A percentile compares a stretch with the other conserved stretches of the same genome.
These are phyloP conservation scores for Nymphalis c-album DNA, from an alignment of 2,888 invertebrate species.

Conservation along the genomic window DNA sequence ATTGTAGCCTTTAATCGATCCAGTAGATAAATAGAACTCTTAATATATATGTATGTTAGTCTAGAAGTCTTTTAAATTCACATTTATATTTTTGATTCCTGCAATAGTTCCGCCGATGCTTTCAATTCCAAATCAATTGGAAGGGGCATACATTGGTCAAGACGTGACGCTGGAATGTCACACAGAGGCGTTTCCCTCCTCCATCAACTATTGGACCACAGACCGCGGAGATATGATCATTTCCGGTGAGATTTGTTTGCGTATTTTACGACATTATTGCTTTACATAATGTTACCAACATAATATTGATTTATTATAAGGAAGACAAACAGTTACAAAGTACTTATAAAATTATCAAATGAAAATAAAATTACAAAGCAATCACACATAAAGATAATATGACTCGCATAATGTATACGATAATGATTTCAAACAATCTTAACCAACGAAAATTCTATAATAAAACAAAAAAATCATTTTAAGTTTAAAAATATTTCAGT, in stretches of 20 bases:
- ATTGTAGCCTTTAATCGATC: too few relatives aligned
- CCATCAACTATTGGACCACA: slow-evolving; percentile 97
- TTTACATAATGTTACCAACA: not conserved
- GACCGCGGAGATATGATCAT: slow-evolving; percentile 95
- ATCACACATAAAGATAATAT: too few relatives aligned
- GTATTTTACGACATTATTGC: slow-evolving; percentile 17
- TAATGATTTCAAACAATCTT: too few relatives aligned
- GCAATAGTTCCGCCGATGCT: slow-evolving; percentile 94
- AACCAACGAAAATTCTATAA: too few relatives aligned
- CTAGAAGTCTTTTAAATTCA: not conserved
- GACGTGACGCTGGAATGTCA: slow-evolving; percentile 94
- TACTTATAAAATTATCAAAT: too few relatives aligned
- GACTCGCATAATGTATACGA: too few relatives aligned
- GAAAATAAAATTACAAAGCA: too few relatives aligned
- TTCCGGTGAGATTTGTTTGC: slow-evolving; percentile 85
- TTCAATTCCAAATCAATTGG: slow-evolving; percentile 95
- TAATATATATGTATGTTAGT: not conserved
- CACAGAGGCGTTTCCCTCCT: slow-evolving; percentile 95
- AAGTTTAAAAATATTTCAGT: not conserved
- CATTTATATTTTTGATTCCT: slow-evolving; percentile 10
- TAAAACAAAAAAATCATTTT: not conserved
- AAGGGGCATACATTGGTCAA: slow-evolving; percentile 93
- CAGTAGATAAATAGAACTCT: too few relatives aligned
- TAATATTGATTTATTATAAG: not conserved
- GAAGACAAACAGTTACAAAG: too few relatives aligned